Base-by-base conservation (phyloP, 2,888 invertebrate genomes). In the Hesperia comma region DNA sequence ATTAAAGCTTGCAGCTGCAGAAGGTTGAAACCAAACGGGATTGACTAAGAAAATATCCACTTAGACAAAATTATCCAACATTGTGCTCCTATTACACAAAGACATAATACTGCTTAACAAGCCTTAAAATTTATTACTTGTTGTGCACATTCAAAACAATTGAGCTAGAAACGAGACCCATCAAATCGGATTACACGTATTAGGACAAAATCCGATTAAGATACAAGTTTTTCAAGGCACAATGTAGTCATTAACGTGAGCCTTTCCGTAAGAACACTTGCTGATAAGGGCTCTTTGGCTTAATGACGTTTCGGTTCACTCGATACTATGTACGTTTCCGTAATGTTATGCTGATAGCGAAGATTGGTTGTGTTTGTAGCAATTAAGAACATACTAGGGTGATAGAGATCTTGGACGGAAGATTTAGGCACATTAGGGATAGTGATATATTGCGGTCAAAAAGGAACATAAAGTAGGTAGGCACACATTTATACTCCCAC, bases 171-270 rank as follows among this genome's bases (percentile, higher is more conserved):
- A 64, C 58, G 58, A 56, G 41, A 51, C 19, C 57, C 51, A 64
- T 64, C 51, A 64, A 64, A 64, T 57, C 51, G 53, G 64, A 64
- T 64, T 64, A 58, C 64, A 32, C 46, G 64, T 58, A 64, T 64
- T 64, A 64, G 53, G 64, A 64, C 64, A 40, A 64, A 64, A 64
- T 64, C 64, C 64, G 17, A 53, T 53, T 53, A 49, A 51, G 64
- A 58, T 56, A 63, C 63, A 63, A 63, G 56, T 58, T 64, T 64
- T 64, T 49, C 64, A n/a, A 58, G 63, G 53, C 58, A 54, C 40
- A 66, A 86, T 87, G 82, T 81, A 81, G 86, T 84, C 87, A 87
- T 88, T 88, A 88, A 84, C 77, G 79, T 80, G 79, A 84, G 83
- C 82, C 80, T 80, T 81, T 80, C 78, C 79, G 79, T 83, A 83